Percentiles rank a stretch among this genome's conserved stretches.
Conservation (phyloP, 2,888 invertebrate genomes). For the Spilosoma lubricipeda region DNA sequence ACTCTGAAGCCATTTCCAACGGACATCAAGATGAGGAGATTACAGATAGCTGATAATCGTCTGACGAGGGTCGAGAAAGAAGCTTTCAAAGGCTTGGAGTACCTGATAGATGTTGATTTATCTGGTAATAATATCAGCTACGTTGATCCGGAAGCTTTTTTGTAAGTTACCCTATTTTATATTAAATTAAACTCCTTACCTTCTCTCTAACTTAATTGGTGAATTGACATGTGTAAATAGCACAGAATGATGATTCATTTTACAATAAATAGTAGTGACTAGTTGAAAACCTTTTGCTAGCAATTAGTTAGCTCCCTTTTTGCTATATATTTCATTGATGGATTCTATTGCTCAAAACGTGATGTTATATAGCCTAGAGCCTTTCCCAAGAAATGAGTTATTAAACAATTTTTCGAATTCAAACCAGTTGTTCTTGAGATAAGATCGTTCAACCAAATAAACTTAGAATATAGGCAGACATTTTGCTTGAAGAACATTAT, state of each 20-base stretch:
- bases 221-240: too few relatives aligned
- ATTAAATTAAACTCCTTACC: neutral
- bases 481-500: neutral
- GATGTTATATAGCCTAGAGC: neutral
- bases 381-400: neutral
- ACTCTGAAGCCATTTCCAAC: slow-evolving; percentile 87
- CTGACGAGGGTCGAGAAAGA: slow-evolving; percentile 87
- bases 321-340: neutral
- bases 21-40: slow-evolving; percentile 89
- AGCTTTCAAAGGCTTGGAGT: slow-evolving; percentile 88
- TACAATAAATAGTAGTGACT: neutral
- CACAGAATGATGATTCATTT: neutral
- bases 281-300: neutral
- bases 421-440: neutral
- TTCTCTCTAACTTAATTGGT: too few relatives aligned
- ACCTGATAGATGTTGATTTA: slow-evolving; percentile 90
- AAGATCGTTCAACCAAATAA: neutral
- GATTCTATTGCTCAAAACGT: neutral
- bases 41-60: slow-evolving; percentile 89
- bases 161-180: slow-evolving; percentile 85
- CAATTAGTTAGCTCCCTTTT: neutral
- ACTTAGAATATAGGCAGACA: neutral
- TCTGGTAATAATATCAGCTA: slow-evolving; percentile 88
- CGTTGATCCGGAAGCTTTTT: slow-evolving; percentile 89
- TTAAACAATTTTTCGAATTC: neutral